phyloP scores from a whole-genome alignment of 1,140 invertebrate genomes.

The Macrostomum lignano region DNA sequence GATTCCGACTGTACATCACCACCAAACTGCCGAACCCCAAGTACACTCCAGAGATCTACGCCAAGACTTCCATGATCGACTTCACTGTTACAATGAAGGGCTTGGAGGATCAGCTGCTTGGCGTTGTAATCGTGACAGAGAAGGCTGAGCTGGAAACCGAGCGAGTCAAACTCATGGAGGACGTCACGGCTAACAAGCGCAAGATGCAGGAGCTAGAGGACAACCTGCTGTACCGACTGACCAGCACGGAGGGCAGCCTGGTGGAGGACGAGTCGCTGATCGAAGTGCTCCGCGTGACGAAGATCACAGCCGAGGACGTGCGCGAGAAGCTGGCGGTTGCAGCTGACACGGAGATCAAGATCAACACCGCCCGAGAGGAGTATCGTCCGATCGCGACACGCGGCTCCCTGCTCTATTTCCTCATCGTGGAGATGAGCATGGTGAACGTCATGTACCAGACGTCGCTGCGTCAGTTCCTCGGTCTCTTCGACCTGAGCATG shows the following conservation, averaged over 20 bases:
- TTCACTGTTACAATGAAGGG: conserved; percentile 89
- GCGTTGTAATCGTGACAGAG: conserved; percentile 67
- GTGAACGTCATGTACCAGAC: conserved; percentile 92
- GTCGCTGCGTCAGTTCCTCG: conserved; percentile 71
- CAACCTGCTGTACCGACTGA: conserved; percentile 56
- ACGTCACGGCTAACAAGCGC: conserved; percentile 70
- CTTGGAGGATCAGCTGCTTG: conserved; percentile 76
- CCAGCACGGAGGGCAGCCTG: conserved; percentile 62
- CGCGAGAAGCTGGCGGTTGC: conserved; percentile 66
- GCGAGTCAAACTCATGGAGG: conserved; percentile 61
- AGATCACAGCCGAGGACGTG: conserved; percentile 69
- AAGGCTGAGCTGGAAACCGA: conserved; percentile 74
- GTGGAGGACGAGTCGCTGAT: conserved; percentile 84
- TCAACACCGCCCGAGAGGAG: conserved; percentile 67
- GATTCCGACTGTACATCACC: conserved; percentile 77
- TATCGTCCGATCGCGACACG: conserved; percentile 67
- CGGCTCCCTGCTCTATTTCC: conserved; percentile 71
- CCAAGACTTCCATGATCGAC: conserved; percentile 81
- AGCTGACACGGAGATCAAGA: conserved; percentile 69
- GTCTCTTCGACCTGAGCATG: conserved; percentile 69
- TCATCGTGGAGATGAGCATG: conserved; percentile 85
- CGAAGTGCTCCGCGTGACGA: conserved; percentile 60
- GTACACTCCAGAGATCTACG: conserved; percentile 78
- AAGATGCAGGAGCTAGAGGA: conserved; percentile 81
- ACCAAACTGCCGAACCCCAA: conserved; percentile 78